Base-by-base conservation (phyloP, 1,140 invertebrate species). In the Dendroctonus valens region DNA sequence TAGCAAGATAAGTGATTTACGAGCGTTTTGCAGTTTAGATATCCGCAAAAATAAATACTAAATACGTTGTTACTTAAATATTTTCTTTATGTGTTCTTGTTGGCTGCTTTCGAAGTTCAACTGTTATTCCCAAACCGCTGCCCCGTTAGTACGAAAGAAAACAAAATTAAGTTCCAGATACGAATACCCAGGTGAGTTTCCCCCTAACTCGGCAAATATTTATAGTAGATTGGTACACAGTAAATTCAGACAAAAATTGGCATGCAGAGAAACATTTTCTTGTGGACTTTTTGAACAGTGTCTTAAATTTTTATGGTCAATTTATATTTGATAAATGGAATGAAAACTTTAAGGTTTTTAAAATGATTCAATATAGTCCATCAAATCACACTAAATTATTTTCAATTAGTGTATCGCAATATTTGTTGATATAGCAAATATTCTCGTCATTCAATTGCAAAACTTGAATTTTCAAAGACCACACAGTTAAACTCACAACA, bases 161-260 rank as follows among this genome's bases (percentile, higher is more conserved):
- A 58, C 55, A 58, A 44, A 58, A 58, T 58, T 44, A 58, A 58
- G 11, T 58, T 58, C 41, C 55, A 58, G 55, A 58, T 58, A 58
- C 55, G 55, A 58, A 58, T 58, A 41, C 55, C 55, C 55, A 14
- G 7, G 55, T 26, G 55, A 44, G 44, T 58, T 58, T 39, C 9
- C 41, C 15, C 55, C 55, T 41, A 15, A 58, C 55, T 42, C 55
- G 14, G 15, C 55, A 58, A 58, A 58, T 58, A 58, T 58, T 58
- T 58, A 58, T 58, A 42, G 53, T 12, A 40, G 41, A 58, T 58
- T 58, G 41, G 55, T 58, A 55, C 7, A 51, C 15, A 51, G 26
- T 26, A 26, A 26, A 26, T 26, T 26, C 26, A 26, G 26, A 26
- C 26, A 26, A 26, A 26, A 26, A 26, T 26, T 26, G 1, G 1